Evolutionary conservation across 2,113 vertebrate species (phyloP).

Genomic region (Gyps fulvus): DNA sequence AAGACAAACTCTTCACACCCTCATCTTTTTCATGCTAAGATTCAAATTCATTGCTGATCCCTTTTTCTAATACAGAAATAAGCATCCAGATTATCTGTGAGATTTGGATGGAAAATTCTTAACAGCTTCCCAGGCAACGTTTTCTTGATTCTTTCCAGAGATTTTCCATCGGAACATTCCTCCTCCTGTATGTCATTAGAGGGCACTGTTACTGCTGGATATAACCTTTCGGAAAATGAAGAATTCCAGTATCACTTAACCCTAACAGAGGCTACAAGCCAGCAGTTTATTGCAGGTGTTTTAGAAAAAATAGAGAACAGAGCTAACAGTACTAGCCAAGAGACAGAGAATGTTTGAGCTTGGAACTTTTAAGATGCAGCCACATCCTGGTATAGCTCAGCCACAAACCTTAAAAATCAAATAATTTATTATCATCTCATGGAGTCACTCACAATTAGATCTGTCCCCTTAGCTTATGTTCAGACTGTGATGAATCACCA

Average conservation of each 20-base stretch:
- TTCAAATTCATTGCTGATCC: neutral
- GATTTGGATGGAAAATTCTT: neutral
- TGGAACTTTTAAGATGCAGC: neutral
- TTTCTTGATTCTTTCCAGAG: neutral
- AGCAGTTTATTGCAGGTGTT: neutral
- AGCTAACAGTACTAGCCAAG: neutral
- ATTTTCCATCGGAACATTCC: neutral
- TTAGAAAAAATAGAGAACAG: neutral
- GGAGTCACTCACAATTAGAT: neutral
- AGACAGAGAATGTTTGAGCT: neutral
- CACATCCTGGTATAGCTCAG: neutral
- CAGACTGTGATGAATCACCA: fast-evolving
- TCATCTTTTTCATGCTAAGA: neutral
- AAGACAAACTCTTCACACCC: neutral
- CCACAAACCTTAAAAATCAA: neutral
- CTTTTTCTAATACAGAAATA: neutral
- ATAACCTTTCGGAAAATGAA: neutral
- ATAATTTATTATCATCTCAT: neutral
- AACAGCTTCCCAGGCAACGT: fast-evolving
- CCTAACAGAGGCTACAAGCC: neutral
- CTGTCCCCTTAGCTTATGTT: neutral
- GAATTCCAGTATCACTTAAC: neutral
- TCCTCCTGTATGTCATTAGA: neutral
- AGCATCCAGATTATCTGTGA: neutral
- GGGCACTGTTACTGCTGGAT: neutral